These are phyloP conservation scores for Phalacrocorax pelagicus DNA, from an alignment of 2,113 vertebrate species.

Conservation along the genomic window DNA sequence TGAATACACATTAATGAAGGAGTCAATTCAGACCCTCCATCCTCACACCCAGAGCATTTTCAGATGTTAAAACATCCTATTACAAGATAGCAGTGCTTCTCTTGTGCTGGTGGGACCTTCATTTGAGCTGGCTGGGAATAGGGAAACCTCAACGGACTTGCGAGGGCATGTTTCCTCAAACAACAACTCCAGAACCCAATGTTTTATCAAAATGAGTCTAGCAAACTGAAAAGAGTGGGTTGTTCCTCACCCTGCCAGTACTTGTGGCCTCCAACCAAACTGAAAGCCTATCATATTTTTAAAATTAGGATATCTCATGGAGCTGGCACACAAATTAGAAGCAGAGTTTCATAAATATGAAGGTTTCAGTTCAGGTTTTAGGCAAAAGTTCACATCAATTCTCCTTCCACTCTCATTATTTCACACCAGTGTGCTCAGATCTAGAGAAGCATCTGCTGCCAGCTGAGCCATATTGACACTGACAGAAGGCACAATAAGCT, in stretches of 20 bases:
- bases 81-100: neutral
- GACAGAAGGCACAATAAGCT: constrained; percentile 43
- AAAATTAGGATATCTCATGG: neutral
- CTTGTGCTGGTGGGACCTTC: neutral
- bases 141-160: neutral
- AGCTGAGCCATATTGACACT: constrained; percentile 31
- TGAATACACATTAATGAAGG: neutral
- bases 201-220: neutral
- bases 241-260: neutral
- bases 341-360: neutral
- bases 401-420: neutral
- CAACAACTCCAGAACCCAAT: neutral
- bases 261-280: neutral
- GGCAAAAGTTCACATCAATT: constrained; percentile 14
- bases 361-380: neutral
- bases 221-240: neutral
- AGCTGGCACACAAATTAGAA: neutral
- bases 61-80: neutral
- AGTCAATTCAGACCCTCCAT: neutral
- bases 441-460: constrained; percentile 47
- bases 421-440: constrained; percentile 29
- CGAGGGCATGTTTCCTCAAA: neutral
- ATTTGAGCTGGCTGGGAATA: neutral
- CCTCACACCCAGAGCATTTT: neutral
- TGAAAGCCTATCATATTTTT: neutral